Evolutionary conservation across 2,113 vertebrate genomes (phyloP), one percentile per base, ranked within the genome.

Genomic region (Aptenodytes patagonicus): DNA sequence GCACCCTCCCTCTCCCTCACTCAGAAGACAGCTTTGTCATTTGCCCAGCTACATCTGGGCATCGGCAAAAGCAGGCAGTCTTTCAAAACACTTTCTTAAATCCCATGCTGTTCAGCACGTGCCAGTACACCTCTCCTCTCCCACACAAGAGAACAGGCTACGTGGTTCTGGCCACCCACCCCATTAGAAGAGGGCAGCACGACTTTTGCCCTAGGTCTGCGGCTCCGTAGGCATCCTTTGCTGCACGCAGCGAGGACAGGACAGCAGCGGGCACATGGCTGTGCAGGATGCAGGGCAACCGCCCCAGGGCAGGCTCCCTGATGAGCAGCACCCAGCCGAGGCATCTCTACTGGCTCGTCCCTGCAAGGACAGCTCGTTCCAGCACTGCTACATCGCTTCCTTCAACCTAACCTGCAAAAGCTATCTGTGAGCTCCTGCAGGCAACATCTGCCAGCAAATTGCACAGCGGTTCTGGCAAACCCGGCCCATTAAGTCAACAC

Each of bases 181-280:
- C 38, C 26, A 1, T 0, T 8, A 42, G 40, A 65, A 66, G 11
- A 46, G 6, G 38, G 25, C 51, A 75, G 60, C 34, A 4, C 1
- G 25, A 54, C 29, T 36, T 68, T 2, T n/a, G 38, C 19, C 49
- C 6, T 3, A 44, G 38, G 40, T 38, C 36, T 24, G 18, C 0
- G 1, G 46, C 80, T 77, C 54, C 1, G 5, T 34, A 36, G 11
- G 40, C 8, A 6, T 18, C n/a, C 57, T 72, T 17, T 38, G 46
- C 34, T 3, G 15, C 9, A 19, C 0, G 7, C 28, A 51, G 32
- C 1, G 5, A 69, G 71, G 13, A 36, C 2, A 3, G 28, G 36
- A n/a, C 17, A 32, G 31, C 15, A 29, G 19, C 0, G 0, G 51
- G 55, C 26, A 44, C 5, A 3, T 0, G 6, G 76, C 49, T 21